Evolutionary conservation across 2,797 vertebrate species (phyloP).

Genomic region (Phrynocephalus forsythii): DNA sequence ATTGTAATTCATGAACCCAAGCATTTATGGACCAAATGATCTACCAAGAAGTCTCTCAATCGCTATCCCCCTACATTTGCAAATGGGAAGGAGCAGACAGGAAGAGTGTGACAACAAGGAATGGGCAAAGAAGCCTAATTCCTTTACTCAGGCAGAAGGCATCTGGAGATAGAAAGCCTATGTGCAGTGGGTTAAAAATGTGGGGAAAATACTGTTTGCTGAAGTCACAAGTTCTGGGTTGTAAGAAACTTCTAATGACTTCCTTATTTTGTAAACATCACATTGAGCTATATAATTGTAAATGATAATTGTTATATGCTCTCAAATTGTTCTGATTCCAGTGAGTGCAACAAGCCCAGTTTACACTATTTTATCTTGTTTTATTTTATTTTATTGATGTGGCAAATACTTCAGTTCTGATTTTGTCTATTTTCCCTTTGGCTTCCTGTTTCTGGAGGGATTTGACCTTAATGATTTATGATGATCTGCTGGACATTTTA

Average conservation of each 20-base stretch:
- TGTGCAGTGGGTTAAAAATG: neutral
- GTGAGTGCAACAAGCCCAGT: constrained; percentile 3
- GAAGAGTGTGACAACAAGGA: neutral
- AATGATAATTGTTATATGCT: constrained; percentile 11
- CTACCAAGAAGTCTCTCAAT: neutral
- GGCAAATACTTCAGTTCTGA: neutral
- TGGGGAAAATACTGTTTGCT: constrained; percentile 16
- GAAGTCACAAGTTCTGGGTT: constrained; percentile 30
- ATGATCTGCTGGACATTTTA: neutral
- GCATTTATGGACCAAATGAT: neutral
- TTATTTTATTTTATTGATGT: neutral
- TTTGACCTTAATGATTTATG: fast-evolving
- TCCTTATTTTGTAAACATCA: neutral
- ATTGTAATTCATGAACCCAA: constrained; percentile 25
- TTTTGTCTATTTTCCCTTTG: neutral
- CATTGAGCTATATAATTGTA: constrained; percentile 1
- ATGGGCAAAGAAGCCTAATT: neutral
- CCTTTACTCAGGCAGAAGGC: constrained; percentile 24
- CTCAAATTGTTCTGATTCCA: constrained; percentile 43
- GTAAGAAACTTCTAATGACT: constrained; percentile 19
- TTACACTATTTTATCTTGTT: too few species aligned
- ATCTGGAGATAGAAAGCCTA: neutral
- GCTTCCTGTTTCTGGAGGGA: neutral
- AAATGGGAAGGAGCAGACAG: neutral
- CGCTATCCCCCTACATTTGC: neutral